Percentiles rank a stretch among this genome's conserved stretches.
phyloP scores from a whole-genome alignment of 2,888 invertebrate species.

The Eustalomyia histrio region DNA sequence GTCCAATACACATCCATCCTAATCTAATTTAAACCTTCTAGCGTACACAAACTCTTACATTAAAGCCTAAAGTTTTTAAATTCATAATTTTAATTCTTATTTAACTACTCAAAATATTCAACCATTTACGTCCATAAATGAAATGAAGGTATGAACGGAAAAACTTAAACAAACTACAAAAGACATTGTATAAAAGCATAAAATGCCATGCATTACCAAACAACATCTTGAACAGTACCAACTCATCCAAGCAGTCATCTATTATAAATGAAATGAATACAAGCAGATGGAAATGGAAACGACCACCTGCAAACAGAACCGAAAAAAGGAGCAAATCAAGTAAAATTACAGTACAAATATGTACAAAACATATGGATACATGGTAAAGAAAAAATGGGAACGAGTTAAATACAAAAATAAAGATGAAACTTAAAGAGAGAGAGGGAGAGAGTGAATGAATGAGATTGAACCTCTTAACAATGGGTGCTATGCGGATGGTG shows the following conservation, averaged over 20 bases:
- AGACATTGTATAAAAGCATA: conserved; percentile 54
- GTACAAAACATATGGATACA: conserved; percentile 65
- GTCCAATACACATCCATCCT: too few relatives aligned
- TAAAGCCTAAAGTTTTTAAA: too few relatives aligned
- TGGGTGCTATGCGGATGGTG: conserved; percentile 52
- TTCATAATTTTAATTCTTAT: background rate
- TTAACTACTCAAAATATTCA: background rate
- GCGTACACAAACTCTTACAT: too few relatives aligned
- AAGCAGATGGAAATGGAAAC: conserved; percentile 29
- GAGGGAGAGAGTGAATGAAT: background rate
- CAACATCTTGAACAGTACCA: conserved; percentile 49
- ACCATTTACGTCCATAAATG: background rate
- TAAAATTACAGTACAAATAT: conserved; percentile 77
- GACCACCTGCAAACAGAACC: conserved; percentile 75
- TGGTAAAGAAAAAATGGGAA: conserved; percentile 6
- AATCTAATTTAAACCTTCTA: too few relatives aligned
- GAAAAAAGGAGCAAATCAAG: conserved; percentile 76
- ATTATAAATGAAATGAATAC: conserved; percentile 33
- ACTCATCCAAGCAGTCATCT: conserved; percentile 34
- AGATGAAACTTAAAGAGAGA: conserved; percentile 26
- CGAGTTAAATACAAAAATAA: conserved; percentile 38
- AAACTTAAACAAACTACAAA: conserved; percentile 51
- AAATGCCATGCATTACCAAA: conserved; percentile 63
- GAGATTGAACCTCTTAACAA: conserved; percentile 8
- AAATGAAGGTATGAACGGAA: conserved; percentile 15